Evolutionary conservation across 2,888 invertebrate species (phyloP), one percentile per base, ranked within the genome.

Genomic region (Hartigia nigra): DNA sequence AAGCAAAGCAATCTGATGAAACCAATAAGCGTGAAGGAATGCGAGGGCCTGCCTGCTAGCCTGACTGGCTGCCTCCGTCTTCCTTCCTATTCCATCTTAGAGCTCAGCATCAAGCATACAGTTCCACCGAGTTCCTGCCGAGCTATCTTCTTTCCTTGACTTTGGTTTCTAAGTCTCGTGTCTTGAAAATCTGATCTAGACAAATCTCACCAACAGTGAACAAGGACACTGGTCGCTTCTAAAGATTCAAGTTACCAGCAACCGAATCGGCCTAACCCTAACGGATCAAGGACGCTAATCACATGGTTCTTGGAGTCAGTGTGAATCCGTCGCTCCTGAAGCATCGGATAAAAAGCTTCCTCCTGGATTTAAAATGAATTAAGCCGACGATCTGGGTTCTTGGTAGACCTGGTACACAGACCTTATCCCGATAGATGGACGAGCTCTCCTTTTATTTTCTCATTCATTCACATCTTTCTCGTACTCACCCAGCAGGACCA

Each of bases 1-100:
- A 88, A 90, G 87, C 87, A 87, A 88, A 87, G 88, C 87, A 89
- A 90, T 90, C 89, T 89, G 89, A 90, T 90, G 90, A 89, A 91
- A 91, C 89, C 90, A 90, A 91, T 90, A 89, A 90, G 87, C 90
- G 90, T 89, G 90, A 90, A 88, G 90, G 90, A 91, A 91, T 91
- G 88, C 86, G 85, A 82, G 78, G 77, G 81, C 74, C 74, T 32
- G 35, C 75, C 75, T 75, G 31, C 37, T 34, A 23, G 55, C 55
- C 55, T 55, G 55, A 34, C 75, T 37, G n/a, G 31, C 34, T 72
- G 72, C 72, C 72, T 72, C 39, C 23, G 39, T 23, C 39, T 55
- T 55, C 55, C 55, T 55, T 23, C 23, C 55, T 55, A 55, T 55
- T 55, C 55, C 55, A 23, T 23, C 55, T 23, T 9, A 23, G 55